Evolutionary conservation across 2,113 vertebrate species (phyloP).

Genomic region (Ariopsis seemanni): DNA sequence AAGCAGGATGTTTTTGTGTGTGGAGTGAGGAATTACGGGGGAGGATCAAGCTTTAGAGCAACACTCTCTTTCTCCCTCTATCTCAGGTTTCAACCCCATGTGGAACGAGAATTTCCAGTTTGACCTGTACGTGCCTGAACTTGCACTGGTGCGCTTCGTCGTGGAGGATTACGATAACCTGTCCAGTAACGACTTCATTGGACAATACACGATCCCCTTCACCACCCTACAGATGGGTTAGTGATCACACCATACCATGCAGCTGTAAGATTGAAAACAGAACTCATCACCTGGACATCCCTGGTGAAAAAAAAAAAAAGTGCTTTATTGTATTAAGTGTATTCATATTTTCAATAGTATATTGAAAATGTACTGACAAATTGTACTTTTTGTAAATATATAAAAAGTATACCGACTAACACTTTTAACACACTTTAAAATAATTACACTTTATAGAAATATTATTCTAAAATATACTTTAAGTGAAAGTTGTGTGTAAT

Average conservation of each 20-base stretch:
- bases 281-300: no score
- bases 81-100: conserved; percentile 83
- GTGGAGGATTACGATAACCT: conserved; percentile 85
- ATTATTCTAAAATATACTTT: no score
- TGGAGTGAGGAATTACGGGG: not conserved
- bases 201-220: conserved; percentile 88
- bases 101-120: conserved; percentile 89
- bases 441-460: no score
- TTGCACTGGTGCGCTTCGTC: conserved; percentile 86
- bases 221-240: conserved; percentile 86
- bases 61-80: not conserved
- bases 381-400: no score
- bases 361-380: no score
- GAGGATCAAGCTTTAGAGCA: not conserved
- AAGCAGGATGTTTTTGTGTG: not conserved
- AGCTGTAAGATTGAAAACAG: not conserved
- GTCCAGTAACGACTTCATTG: conserved; percentile 85
- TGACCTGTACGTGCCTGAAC: conserved; percentile 82
- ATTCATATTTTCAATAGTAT: no score
- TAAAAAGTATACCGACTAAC: no score
- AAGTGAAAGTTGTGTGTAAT: no score
- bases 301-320: no score
- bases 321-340: no score
- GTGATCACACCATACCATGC: conserved; percentile 38
- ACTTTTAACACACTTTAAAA: no score